These are phyloP conservation scores for Gallinago nigripennis DNA, from an alignment of 2,797 vertebrate genomes.

Conservation along the genomic window DNA sequence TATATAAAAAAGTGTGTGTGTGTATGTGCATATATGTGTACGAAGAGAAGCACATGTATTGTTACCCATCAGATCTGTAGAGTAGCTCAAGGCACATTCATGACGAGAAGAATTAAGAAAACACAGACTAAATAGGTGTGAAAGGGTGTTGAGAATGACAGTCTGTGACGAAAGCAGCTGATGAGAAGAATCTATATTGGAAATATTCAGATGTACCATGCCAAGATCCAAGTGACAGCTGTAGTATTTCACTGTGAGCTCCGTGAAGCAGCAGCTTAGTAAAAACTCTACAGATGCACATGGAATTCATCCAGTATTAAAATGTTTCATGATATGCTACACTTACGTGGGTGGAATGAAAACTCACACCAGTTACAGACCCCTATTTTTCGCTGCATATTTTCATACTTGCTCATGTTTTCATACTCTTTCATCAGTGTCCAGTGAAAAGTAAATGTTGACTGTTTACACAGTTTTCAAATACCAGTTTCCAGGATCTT, in stretches of 20 bases:
- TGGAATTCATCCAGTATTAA: conserved; percentile 5
- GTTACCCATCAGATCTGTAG: not conserved
- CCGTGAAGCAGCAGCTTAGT: not conserved
- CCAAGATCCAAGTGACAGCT: conserved; percentile 3
- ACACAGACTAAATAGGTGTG: not conserved
- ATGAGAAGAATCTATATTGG: not conserved
- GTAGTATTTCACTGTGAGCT: not conserved
- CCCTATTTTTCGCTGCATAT: not conserved
- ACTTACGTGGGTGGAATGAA: not conserved
- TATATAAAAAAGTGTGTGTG: not conserved
- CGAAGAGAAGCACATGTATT: not conserved
- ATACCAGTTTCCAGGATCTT: not conserved
- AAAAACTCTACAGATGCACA: not conserved
- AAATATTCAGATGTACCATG: not conserved
- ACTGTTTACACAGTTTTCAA: not conserved
- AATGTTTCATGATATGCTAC: not conserved
- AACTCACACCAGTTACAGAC: not conserved
- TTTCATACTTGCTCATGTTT: not conserved
- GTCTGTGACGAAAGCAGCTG: not conserved
- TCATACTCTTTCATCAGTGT: not conserved
- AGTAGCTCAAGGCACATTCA: not conserved
- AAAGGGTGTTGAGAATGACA: not conserved
- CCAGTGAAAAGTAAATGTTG: not conserved
- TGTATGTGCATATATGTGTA: not conserved
- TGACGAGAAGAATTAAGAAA: not conserved